Base-by-base conservation (phyloP, 35 echinoderm and acorn worm species). In the Ophiothrix spiculata region DNA sequence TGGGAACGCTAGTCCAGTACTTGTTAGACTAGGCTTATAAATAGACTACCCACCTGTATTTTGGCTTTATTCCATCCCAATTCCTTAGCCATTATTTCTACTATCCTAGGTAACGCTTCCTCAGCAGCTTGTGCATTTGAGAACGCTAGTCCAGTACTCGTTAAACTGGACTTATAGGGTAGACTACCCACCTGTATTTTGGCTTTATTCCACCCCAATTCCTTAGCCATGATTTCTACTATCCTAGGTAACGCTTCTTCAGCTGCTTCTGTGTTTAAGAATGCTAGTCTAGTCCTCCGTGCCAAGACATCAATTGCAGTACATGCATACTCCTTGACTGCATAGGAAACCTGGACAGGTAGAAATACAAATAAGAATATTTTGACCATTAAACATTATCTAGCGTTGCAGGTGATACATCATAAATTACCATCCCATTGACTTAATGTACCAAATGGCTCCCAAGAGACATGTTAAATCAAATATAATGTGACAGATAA, bases 101-200 rank as follows among this genome's bases (percentile, higher is more conserved):
- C 85, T 33, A 99, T 91, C 45, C 92, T 84, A 0, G 89, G 96
- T 15, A 94, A 49, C 0, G 91, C 96, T 76, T 99, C 96, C 42
- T 99, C 96, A 25, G 96, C 92, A 31, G 96, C 96, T 74, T 94
- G 92, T n/a, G 91, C 91, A 78, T 99, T 99, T 1, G 94, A 86
- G 41, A 94, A 99, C 35, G 92, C 92, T 73, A 99, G 87, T 28
- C 96, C 40, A 15, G 92, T 91, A 34, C 96, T 83, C 10, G n/a
- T n/a, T n/a, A n/a, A n/a, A n/a, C n/a, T n/a, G n/a, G n/a, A n/a
- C n/a, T 49, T 49, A 10, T 6, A 49, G 42, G 42, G 19, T 11
- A 12, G 74, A 12, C 21, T 4, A 35, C n/a, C 38, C 31, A 99
- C 96, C 89, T 99, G 39, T 86, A 93, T 82, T 74, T 75, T 91